These are phyloP conservation scores for Ataeniobius toweri DNA, from an alignment of 2,797 vertebrate genomes.

Conservation along the genomic window DNA sequence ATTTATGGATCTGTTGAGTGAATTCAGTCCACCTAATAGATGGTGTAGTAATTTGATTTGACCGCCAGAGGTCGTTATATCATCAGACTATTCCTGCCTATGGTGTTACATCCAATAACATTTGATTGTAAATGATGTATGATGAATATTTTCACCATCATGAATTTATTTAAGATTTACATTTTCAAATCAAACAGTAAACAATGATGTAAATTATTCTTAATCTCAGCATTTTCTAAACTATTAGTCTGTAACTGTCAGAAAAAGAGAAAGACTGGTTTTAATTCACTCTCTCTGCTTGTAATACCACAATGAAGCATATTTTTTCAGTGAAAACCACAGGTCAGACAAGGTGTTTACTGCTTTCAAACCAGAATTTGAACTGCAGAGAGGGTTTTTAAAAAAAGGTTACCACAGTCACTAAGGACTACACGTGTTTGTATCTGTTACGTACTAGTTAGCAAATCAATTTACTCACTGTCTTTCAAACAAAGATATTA, in stretches of 20 bases:
- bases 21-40: background rate
- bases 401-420: background rate
- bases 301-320: background rate
- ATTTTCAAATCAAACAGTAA: background rate
- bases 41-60: background rate
- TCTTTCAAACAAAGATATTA: background rate
- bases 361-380: background rate
- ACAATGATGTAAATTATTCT: background rate
- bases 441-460: background rate
- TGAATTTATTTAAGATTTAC: background rate
- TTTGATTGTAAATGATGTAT: background rate
- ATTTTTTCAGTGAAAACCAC: background rate
- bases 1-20: background rate
- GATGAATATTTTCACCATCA: background rate
- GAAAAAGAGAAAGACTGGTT: background rate
- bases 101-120: no score
- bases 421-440: background rate
- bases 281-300: background rate
- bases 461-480: no score
- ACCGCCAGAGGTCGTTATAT: slow-evolving; percentile 23
- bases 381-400: no score
- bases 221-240: no score
- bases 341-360: background rate
- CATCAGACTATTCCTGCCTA: background rate
- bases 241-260: no score